Evolutionary conservation across 2,888 invertebrate genomes (phyloP), one percentile per base, ranked within the genome.

Genomic region (Cheilosia soror): DNA sequence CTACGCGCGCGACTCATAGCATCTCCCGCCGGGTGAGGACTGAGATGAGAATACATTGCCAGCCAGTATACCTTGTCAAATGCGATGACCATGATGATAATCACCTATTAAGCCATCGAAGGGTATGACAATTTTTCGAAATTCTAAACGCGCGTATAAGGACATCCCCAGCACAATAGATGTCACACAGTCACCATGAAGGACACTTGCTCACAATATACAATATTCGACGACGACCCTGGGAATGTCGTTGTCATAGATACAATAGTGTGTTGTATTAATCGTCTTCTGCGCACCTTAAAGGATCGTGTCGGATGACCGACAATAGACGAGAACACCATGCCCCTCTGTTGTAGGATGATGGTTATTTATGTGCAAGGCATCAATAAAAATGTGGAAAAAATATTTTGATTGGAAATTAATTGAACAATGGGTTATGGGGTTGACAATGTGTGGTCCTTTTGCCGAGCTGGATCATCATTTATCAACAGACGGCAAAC

Each of bases 361-460:
- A 72, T 68, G 73, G 40, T 80, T 72, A 85, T 81, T 85, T 85
- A 85, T 81, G 77, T 47, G 71, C n/a, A 66, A 31, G 66, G 66
- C 60, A 76, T 68, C 76, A 72, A 85, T 81, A 85, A 85, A 81
- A 77, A 77, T 72, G 69, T 20, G 73, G 78, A 86, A 86, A 20
- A 20, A 86, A 86, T 86, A 82, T 86, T 86, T 86, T 86, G 86
- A 86, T 86, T 86, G 77, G 86, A 86, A 86, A 78, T 82, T 86
- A 86, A 86, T 86, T 75, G 82, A 82, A 86, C 81, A 85, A 81
- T 72, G 65, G 75, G 69, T 37, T 37, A 75, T 73, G 78, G 78
- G 83, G 79, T 84, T 84, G 83, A 75, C 83, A 84, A 62, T 15
- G 68, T 85, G 85, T 85, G 85, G 85, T 81, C 85, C 63, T 40